A percentile compares a stretch with the other conserved stretches of the same genome.
Evolutionary conservation across 2,113 vertebrate species (phyloP).

Genomic region (Etheostoma spectabile): DNA sequence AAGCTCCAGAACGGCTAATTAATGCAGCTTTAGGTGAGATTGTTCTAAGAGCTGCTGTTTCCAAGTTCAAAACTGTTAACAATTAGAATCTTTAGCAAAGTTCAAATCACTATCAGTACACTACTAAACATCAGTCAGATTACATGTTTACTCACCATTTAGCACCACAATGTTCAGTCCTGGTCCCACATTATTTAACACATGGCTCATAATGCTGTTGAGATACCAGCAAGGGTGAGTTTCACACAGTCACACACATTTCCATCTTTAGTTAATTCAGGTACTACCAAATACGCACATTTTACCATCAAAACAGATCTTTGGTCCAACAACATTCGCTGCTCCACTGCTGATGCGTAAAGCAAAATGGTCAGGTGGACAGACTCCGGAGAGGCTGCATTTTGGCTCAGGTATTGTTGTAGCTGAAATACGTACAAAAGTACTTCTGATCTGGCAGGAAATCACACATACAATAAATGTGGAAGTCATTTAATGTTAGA

Average conservation of each 20-base stretch:
- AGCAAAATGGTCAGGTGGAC: constrained; percentile 80
- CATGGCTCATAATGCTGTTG: constrained; percentile 87
- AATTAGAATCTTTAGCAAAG: background rate
- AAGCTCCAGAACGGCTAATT: background rate
- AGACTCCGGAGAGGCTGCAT: constrained; percentile 81
- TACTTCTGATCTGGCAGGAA: background rate
- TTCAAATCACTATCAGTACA: background rate
- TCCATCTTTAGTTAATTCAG: background rate
- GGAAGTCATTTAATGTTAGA: background rate
- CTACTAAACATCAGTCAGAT: background rate
- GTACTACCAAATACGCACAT: constrained; percentile 78
- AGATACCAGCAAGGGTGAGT: constrained; percentile 29
- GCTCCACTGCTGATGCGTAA: constrained; percentile 87
- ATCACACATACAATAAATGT: background rate
- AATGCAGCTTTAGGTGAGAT: background rate
- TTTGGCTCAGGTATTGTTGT: constrained; percentile 36
- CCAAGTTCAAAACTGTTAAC: background rate
- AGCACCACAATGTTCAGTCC: constrained; percentile 90
- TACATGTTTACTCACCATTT: constrained; percentile 84
- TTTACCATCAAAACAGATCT: constrained; percentile 87
- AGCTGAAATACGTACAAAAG: constrained; percentile 35
- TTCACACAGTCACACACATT: background rate
- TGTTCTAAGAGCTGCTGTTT: background rate
- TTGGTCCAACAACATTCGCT: constrained; percentile 88
- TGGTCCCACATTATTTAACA: constrained; percentile 87